These are phyloP conservation scores for Crambe crambe DNA, from an alignment of 37 sponge, comb jelly and placozoan genomes.

Conservation along the genomic window DNA sequence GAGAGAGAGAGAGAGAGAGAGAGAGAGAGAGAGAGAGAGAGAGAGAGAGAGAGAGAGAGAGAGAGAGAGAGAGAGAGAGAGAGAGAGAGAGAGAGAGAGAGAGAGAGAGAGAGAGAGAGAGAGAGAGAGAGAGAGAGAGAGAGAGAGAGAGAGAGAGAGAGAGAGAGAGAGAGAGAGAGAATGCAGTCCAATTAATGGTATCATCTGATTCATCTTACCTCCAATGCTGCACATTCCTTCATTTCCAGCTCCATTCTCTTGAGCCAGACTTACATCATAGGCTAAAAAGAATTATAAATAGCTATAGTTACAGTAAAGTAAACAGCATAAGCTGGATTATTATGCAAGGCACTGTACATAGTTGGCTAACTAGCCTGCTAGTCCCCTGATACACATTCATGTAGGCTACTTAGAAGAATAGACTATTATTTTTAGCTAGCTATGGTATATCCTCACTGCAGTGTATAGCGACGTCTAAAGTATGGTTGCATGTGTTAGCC, in stretches of 20 bases:
- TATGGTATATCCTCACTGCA: slow-evolving; percentile 33
- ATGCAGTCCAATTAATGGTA: slow-evolving; percentile 67
- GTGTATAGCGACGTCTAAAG: slow-evolving; percentile 34
- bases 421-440: background rate
- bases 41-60: too few species aligned
- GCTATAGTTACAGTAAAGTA: background rate
- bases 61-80: too few species aligned
- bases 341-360: background rate
- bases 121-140: too few species aligned
- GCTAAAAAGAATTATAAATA: background rate
- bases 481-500: slow-evolving; percentile 46
- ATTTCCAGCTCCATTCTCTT: slow-evolving; percentile 4
- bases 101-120: too few species aligned
- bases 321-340: background rate
- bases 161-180: too few species aligned
- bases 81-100: too few species aligned
- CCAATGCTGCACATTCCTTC: background rate
- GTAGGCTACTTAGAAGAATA: too few species aligned
- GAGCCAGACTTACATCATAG: slow-evolving; percentile 11
- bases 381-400: too few species aligned
- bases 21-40: too few species aligned
- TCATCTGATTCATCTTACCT: slow-evolving; percentile 61
- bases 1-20: slow-evolving; percentile 44
- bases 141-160: too few species aligned
- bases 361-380: background rate